phyloP scores from a whole-genome alignment of 2,113 vertebrate species.

The Cnemophilus loriae region DNA sequence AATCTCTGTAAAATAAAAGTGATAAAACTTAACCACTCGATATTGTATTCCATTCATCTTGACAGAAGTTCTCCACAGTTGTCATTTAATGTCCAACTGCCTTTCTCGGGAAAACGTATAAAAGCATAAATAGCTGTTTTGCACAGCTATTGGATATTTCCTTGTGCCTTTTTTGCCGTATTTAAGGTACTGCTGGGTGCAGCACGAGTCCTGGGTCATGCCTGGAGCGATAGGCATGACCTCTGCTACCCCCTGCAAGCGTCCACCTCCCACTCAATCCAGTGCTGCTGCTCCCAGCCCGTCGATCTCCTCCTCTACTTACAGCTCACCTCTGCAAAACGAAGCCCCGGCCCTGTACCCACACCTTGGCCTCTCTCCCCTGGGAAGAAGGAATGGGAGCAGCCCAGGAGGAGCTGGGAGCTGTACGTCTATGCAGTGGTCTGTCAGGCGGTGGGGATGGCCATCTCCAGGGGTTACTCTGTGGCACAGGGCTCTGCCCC shows the following conservation, averaged over 20 bases:
- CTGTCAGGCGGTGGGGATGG: no score
- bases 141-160: neutral
- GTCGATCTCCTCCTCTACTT: neutral
- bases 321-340: neutral
- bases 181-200: neutral
- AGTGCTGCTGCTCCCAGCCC: neutral
- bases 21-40: neutral
- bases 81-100: neutral
- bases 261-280: neutral
- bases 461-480: no score
- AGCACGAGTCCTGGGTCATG: neutral
- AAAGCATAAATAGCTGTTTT: neutral
- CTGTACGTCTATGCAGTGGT: neutral
- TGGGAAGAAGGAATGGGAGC: fast-evolving
- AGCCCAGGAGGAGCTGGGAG: neutral
- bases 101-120: neutral
- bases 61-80: neutral
- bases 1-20: neutral
- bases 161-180: fast-evolving
- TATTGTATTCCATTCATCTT: neutral
- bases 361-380: neutral
- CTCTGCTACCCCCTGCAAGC: neutral
- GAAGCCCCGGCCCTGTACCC: fast-evolving
- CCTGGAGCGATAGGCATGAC: neutral
- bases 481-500: neutral